phyloP scores from a whole-genome alignment of 2,888 invertebrate species.

The Syritta pipiens region DNA sequence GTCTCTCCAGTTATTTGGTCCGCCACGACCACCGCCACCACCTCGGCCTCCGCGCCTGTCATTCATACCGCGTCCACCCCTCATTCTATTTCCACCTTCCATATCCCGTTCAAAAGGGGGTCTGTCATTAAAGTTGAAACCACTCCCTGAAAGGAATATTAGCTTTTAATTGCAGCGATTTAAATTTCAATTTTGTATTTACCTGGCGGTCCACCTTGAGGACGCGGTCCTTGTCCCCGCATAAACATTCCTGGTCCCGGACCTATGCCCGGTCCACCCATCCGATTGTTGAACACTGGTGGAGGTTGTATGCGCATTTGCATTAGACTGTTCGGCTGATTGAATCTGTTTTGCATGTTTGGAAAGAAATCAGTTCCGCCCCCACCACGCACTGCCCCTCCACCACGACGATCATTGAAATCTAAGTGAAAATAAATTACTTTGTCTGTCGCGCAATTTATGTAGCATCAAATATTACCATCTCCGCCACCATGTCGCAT shows the following conservation, averaged over 20 bases:
- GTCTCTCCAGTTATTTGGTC: slow-evolving; percentile 76
- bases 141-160: slow-evolving; percentile 27
- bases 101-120: slow-evolving; percentile 71
- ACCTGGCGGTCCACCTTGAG: slow-evolving; percentile 69
- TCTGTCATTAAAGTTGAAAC: slow-evolving; percentile 67
- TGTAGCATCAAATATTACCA: slow-evolving; percentile 66
- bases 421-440: slow-evolving; percentile 69
- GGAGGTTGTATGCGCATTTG: slow-evolving; percentile 78
- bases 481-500: slow-evolving; percentile 54
- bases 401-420: slow-evolving; percentile 75
- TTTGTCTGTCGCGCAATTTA: neutral
- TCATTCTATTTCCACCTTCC: slow-evolving; percentile 58
- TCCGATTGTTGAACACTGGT: slow-evolving; percentile 75
- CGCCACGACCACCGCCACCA: slow-evolving; percentile 72
- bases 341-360: slow-evolving; percentile 78
- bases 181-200: neutral
- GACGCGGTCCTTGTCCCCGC: slow-evolving; percentile 70
- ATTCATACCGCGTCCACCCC: slow-evolving; percentile 59
- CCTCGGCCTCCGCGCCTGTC: slow-evolving; percentile 71
- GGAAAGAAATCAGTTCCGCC: slow-evolving; percentile 76
- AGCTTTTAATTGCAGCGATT: neutral
- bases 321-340: slow-evolving; percentile 77
- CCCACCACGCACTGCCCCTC: slow-evolving; percentile 66
- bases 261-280: slow-evolving; percentile 72
- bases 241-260: slow-evolving; percentile 70